Percentiles rank a stretch among this genome's conserved stretches.
Conservation (phyloP, 1,140 invertebrate species). For the Trissolcus basalis region DNA sequence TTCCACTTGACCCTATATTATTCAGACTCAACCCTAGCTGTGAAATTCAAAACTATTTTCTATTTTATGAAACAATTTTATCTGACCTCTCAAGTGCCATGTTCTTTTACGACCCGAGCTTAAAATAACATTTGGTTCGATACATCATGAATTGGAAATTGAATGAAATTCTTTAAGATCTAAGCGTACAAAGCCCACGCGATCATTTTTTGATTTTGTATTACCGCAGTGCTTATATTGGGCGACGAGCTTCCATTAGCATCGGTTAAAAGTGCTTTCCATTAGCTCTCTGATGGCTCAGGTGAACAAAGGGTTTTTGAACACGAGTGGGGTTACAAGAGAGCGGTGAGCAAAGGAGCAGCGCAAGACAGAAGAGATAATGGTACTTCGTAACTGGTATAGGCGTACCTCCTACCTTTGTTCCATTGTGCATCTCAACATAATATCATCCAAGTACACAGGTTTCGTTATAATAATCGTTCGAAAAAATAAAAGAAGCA, state of each 20-base stretch:
- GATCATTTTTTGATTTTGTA: slow-evolving; percentile 56
- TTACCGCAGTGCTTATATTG: slow-evolving; percentile 56
- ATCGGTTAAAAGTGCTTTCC: slow-evolving; percentile 73
- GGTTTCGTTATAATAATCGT: slow-evolving; percentile 50
- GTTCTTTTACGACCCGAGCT: slow-evolving; percentile 9
- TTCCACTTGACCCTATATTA: no score
- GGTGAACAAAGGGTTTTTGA: slow-evolving; percentile 66
- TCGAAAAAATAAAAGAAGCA: slow-evolving; percentile 31
- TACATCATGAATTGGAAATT: slow-evolving; percentile 32
- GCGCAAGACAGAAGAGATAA: slow-evolving; percentile 57
- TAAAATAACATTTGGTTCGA: slow-evolving; percentile 20
- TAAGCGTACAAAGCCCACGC: slow-evolving; percentile 20
- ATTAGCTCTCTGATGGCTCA: slow-evolving; percentile 64
- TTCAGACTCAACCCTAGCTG: no score
- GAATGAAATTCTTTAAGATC: slow-evolving; percentile 34
- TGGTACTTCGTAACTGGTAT: slow-evolving; percentile 60
- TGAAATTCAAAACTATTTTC: no score
- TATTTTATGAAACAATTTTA: slow-evolving; percentile 7
- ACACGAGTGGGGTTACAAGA: slow-evolving; percentile 59
- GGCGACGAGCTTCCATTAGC: slow-evolving; percentile 68
- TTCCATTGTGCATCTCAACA: slow-evolving; percentile 48
- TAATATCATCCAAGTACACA: slow-evolving; percentile 51
- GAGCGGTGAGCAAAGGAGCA: slow-evolving; percentile 52
- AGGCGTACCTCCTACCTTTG: slow-evolving; percentile 52
- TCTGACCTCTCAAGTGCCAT: slow-evolving; percentile 5